These are phyloP conservation scores for Jaculus jaculus DNA, from an alignment of 2,113 vertebrate genomes.

Conservation along the genomic window DNA sequence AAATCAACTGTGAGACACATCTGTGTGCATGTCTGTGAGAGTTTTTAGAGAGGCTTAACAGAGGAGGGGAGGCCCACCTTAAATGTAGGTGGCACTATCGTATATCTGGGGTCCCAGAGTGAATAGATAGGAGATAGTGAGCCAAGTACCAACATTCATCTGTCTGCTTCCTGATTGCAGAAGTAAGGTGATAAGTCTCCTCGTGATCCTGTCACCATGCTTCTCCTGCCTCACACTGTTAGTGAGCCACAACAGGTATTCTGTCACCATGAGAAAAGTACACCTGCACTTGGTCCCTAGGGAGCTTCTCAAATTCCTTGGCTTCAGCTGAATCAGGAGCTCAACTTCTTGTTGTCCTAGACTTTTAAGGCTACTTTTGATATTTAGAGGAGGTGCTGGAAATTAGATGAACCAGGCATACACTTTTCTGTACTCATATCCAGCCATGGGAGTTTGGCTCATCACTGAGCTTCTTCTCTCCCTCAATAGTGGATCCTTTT, in stretches of 20 bases:
- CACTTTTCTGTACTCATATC: neutral
- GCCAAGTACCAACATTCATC: too few relatives aligned
- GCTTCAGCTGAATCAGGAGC: neutral
- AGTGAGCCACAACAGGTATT: neutral
- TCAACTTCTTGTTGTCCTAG: neutral
- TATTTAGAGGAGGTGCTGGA: neutral
- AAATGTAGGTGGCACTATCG: neutral
- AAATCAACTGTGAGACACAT: neutral
- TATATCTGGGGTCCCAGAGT: neutral
- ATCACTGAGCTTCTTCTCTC: neutral
- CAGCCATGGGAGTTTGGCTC: neutral
- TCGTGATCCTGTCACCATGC: neutral
- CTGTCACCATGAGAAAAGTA: neutral
- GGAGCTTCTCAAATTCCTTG: neutral
- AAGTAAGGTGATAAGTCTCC: too few relatives aligned
- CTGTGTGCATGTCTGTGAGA: neutral
- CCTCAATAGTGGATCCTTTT: accelerated
- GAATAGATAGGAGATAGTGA: too few relatives aligned
- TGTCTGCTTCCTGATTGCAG: neutral
- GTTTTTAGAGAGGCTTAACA: too few relatives aligned
- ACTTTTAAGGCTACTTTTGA: neutral
- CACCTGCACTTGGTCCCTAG: neutral
- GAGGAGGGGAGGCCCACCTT: neutral
- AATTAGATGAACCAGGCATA: neutral
- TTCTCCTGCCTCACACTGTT: too few relatives aligned